These are phyloP conservation scores for Gallirallus australis DNA, from an alignment of 2,797 vertebrate genomes.

Conservation along the genomic window DNA sequence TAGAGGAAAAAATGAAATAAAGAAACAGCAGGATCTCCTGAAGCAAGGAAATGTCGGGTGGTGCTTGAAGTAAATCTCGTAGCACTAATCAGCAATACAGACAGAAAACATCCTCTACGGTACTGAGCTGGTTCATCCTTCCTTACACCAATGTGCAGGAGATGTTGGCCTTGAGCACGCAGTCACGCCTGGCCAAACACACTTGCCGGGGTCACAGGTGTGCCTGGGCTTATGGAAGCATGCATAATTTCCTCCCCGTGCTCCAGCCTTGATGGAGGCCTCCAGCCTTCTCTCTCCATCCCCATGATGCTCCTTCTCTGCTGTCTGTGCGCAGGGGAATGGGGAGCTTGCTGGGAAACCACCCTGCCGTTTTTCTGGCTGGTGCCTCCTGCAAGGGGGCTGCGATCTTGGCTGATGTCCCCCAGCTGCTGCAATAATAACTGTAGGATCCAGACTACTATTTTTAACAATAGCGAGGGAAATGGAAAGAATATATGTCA, in stretches of 20 bases:
- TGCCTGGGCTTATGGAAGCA: neutral
- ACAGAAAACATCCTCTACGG: neutral
- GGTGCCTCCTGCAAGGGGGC: neutral
- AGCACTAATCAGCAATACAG: neutral
- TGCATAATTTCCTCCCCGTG: neutral
- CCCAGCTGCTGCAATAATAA: neutral
- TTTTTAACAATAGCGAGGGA: neutral
- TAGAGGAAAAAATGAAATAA: neutral
- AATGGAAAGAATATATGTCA: neutral
- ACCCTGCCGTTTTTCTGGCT: neutral
- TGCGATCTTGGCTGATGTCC: neutral
- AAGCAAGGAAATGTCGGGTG: neutral
- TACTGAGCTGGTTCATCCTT: neutral
- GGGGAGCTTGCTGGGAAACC: neutral
- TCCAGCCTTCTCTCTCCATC: accelerated
- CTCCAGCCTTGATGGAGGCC: neutral
- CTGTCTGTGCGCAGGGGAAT: accelerated
- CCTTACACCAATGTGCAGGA: neutral
- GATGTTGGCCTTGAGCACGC: neutral
- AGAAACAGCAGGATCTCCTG: conserved; percentile 16
- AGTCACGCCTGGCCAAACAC: accelerated
- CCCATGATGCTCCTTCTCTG: accelerated
- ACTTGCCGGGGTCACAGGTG: neutral
- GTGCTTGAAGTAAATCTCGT: conserved; percentile 1
- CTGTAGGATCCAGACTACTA: neutral